Conservation (phyloP, 2,113 vertebrate genomes). For the Paradoxurus hermaphroditus region DNA sequence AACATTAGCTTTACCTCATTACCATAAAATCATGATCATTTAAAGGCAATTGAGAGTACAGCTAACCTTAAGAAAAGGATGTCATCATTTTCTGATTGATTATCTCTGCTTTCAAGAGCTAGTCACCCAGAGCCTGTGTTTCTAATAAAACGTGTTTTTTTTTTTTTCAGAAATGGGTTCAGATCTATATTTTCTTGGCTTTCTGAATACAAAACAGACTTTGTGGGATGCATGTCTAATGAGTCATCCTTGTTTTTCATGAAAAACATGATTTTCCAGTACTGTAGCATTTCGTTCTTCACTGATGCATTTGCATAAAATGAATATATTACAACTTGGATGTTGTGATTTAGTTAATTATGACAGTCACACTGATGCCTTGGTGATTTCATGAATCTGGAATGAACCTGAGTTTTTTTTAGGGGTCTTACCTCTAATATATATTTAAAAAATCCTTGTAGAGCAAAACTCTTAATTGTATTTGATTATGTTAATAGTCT, state of each 20-base stretch:
- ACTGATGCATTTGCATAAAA: conserved; percentile 65
- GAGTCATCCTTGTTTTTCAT: conserved; percentile 67
- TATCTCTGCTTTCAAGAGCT: conserved; percentile 58
- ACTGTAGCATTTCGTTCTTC: conserved; percentile 66
- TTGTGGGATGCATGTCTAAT: conserved; percentile 58
- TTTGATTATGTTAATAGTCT: conserved; percentile 46
- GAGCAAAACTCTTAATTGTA: conserved; percentile 12
- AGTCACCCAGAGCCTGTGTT: conserved; percentile 57
- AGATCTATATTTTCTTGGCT: conserved; percentile 70
- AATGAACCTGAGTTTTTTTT: conserved; percentile 19
- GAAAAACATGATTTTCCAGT: conserved; percentile 69
- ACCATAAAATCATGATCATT: conserved; percentile 65
- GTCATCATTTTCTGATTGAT: conserved; percentile 66
- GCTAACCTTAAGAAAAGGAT: conserved; percentile 55
- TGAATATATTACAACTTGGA: conserved; percentile 57
- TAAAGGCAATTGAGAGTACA: conserved; percentile 65
- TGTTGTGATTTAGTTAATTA: conserved; percentile 63
- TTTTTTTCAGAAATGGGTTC: conserved; percentile 62
- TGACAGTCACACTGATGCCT: conserved; percentile 50
- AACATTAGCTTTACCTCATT: conserved; percentile 64
- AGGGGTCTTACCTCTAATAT: conserved; percentile 23
- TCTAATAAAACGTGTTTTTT: conserved; percentile 65
- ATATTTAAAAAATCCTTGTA: not conserved
- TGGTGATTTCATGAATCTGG: conserved; percentile 53
- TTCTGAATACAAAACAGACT: conserved; percentile 66